Evolutionary conservation across 2,888 invertebrate species (phyloP), one percentile per base, ranked within the genome.

Genomic region (Pristionchus arcanus): DNA sequence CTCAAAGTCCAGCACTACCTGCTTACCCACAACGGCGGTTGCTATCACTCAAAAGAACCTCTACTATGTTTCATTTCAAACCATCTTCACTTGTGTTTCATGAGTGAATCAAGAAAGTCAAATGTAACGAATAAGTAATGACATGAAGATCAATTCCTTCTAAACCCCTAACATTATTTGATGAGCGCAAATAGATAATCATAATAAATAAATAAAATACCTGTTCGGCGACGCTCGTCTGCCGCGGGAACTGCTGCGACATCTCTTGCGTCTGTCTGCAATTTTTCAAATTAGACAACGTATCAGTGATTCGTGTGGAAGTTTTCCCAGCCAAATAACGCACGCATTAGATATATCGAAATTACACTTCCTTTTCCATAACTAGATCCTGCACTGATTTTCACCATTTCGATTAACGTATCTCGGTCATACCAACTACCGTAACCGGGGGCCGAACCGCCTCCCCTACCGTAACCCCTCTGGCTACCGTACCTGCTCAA

Each of bases 181-280:
- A n/a, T n/a, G n/a, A n/a, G n/a, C n/a, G n/a, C 42, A 42, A 42
- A 5, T 3, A 42, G 9, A 42, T 42, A 42, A 42, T 5, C 9
- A 42, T 5, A 42, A 42, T 42, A 42, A 42, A 42, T 42, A 42
- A 42, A 42, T 42, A 9, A 21, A n/a, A 19, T 55, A 93, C 93
- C 90, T 94, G 94, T 28, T 94, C 94, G 9, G 93, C 92, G 49
- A 94, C 90, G 49, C 93, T 93, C 16, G 94, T 94, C 85, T 92
- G 92, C 59, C 94, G 88, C 21, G 89, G 89, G 66, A 81, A 83
- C 31, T 59, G 42, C 81, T 19, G 91, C 53, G 71, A 71, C 71
- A 85, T 49, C 37, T 85, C 90, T 5, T 90, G 90, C 19, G 68
- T 84, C 53, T 85, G 90, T 31, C 90, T 81, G 74, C 37, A 74